Evolutionary conservation across 2,113 vertebrate species (phyloP).

Genomic region (Alligator sinensis): DNA sequence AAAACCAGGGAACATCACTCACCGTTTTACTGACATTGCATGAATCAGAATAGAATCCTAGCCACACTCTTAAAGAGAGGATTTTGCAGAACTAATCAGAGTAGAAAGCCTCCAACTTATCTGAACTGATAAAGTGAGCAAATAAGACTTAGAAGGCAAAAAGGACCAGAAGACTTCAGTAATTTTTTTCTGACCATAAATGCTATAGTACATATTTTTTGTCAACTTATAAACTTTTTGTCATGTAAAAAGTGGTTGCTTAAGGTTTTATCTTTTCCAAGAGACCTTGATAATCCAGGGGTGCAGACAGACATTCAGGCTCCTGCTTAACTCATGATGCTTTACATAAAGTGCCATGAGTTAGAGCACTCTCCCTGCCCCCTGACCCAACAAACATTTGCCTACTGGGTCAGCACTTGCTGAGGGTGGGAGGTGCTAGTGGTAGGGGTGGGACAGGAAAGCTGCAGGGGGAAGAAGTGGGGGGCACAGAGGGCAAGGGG

Average conservation of each 20-base stretch:
- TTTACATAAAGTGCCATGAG: too few species aligned
- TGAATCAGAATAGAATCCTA: not conserved
- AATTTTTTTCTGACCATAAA: not conserved
- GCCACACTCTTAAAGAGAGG: not conserved
- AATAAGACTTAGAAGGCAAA: fast-evolving
- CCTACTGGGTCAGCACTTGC: too few species aligned
- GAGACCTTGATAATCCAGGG: not conserved
- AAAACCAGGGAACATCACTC: not conserved
- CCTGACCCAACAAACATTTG: too few species aligned
- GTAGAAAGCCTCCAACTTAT: not conserved
- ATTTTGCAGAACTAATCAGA: not conserved
- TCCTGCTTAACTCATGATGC: too few species aligned
- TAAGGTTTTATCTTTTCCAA: fast-evolving
- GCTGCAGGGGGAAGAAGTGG: too few species aligned
- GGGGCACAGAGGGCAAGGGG: too few species aligned
- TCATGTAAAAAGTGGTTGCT: not conserved
- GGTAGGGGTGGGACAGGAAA: too few species aligned
- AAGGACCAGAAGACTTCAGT: not conserved
- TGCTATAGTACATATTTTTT: fast-evolving
- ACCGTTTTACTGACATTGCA: not conserved
- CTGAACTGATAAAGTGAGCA: not conserved
- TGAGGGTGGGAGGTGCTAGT: too few species aligned
- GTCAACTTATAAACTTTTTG: fast-evolving
- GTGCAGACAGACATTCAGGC: too few species aligned
- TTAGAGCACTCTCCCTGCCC: too few species aligned